These are phyloP conservation scores for Heterochromis multidens DNA, from an alignment of 2,113 vertebrate species.

Conservation along the genomic window DNA sequence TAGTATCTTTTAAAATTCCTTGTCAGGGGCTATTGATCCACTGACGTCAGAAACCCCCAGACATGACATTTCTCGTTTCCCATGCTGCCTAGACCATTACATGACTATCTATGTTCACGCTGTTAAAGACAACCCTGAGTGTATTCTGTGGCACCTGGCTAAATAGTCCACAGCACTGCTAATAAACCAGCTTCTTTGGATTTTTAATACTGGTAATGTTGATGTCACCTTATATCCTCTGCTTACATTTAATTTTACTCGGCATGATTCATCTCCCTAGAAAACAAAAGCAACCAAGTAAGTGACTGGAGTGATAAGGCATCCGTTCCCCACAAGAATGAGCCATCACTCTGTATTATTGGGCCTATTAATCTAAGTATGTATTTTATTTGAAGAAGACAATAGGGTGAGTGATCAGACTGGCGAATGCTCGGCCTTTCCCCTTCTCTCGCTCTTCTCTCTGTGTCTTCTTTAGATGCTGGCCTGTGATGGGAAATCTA, in stretches of 20 bases:
- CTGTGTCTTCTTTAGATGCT: conserved; percentile 71
- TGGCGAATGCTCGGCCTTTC: conserved; percentile 20
- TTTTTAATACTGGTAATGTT: background rate
- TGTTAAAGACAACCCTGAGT: conserved; percentile 8
- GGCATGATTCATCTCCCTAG: conserved; percentile 20
- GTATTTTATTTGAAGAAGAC: conserved; percentile 72
- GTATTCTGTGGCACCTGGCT: conserved; percentile 13
- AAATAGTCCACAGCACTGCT: conserved; percentile 16
- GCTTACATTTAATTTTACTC: conserved; percentile 31
- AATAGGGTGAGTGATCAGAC: conserved; percentile 63
- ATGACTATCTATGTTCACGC: conserved; percentile 52
- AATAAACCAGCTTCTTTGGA: background rate
- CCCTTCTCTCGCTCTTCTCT: conserved; percentile 22
- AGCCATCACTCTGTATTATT: conserved; percentile 50
- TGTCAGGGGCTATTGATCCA: conserved; percentile 71
- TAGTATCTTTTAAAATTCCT: conserved; percentile 77
- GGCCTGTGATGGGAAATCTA: conserved; percentile 75
- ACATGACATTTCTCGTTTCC: conserved; percentile 75
- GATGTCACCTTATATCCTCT: conserved; percentile 7
- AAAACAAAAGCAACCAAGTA: conserved; percentile 48
- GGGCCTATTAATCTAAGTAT: conserved; percentile 70
- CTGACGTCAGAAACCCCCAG: conserved; percentile 66
- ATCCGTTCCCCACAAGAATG: conserved; percentile 13
- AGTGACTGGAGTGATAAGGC: conserved; percentile 47
- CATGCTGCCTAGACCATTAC: conserved; percentile 52